Conservation (phyloP, 1,140 invertebrate genomes). For the Drosophila lini region DNA sequence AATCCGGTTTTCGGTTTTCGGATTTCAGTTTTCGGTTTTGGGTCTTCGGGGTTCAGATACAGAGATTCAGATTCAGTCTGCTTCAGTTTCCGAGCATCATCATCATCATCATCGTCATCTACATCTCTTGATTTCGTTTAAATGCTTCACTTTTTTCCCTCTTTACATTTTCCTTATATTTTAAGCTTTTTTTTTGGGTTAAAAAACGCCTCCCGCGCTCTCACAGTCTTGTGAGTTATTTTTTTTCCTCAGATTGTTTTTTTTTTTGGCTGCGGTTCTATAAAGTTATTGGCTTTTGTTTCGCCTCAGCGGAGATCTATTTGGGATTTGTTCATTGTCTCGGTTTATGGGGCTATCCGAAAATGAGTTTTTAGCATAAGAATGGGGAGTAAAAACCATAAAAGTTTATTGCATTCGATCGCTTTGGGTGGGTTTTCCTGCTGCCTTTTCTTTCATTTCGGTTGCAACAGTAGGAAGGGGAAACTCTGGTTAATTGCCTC, state of each 20-base stretch:
- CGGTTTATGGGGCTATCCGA: slow-evolving; percentile 65
- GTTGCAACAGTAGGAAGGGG: slow-evolving; percentile 45
- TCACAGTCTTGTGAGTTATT: slow-evolving; percentile 48
- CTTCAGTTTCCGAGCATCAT: slow-evolving; percentile 43
- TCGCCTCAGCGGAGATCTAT: slow-evolving; percentile 54
- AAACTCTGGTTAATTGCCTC: slow-evolving; percentile 35
- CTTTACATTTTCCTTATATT: slow-evolving; percentile 23
- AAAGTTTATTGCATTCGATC: slow-evolving; percentile 66
- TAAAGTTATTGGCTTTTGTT: slow-evolving; percentile 76
- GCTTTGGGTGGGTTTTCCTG: slow-evolving; percentile 64
- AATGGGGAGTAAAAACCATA: slow-evolving; percentile 55
- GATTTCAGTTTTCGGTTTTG: slow-evolving; percentile 50
- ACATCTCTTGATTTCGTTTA: slow-evolving; percentile 76
- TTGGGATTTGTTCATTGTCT: slow-evolving; percentile 61
- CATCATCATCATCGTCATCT: slow-evolving; percentile 63
- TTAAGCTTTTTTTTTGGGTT: slow-evolving; percentile 26
- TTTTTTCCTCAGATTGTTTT: background rate
- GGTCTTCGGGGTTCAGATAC: slow-evolving; percentile 31
- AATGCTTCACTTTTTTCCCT: slow-evolving; percentile 66
- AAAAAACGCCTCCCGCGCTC: slow-evolving; percentile 78
- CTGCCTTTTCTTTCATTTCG: slow-evolving; percentile 17
- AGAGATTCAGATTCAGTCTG: slow-evolving; percentile 24
- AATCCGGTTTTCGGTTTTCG: slow-evolving; percentile 74
- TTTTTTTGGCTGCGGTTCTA: slow-evolving; percentile 59
- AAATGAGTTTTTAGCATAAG: slow-evolving; percentile 72